Evolutionary conservation across 2,888 invertebrate genomes (phyloP), one percentile per base, ranked within the genome.

Genomic region (Drosophila kuntzei): DNA sequence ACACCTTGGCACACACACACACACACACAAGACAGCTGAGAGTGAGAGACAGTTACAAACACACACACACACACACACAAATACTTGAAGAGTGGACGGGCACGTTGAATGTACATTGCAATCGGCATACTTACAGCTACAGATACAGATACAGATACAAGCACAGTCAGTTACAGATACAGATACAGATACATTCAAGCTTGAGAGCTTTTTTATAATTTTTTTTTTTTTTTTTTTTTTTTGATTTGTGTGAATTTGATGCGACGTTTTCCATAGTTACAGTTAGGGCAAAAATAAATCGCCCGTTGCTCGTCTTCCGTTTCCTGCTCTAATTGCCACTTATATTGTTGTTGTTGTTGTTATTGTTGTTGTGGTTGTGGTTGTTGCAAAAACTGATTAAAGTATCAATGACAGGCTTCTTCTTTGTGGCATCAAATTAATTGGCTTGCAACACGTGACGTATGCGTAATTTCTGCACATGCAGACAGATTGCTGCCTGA

Each of bases 391-490:
- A 60, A 53, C 47, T 79, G 75, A 77, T 77, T 79, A 78, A 71
- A 71, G 64, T 77, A 87, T 76, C 63, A 36, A 63, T 76, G 70
- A 74, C 83, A 65, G 69, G 43, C 53, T 12, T 68, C 53, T 12
- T 68, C 62, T 51, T 41, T 11, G 29, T 14, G 29, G 18, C 43
- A 16, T 18, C 43, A 20, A 59, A 58, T 77, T 76, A 73, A 76
- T 69, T 73, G 74, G 62, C 61, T 58, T 67, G 83, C 67, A 67
- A 83, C 87, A 85, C 87, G 84, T 85, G 84, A 85, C 84, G 87
- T 88, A 88, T 88, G 80, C 89, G 73, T 69, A 86, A 80, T 87
- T 44, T 57, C 47, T 22, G 18, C n/a, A 14, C 9, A 9, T 43
- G 32, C 43, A 32, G 34, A 34, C 20, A 4, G 29, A 34, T 32